Conservation (phyloP, 1,140 invertebrate species). For the Phocides pigmalion region DNA sequence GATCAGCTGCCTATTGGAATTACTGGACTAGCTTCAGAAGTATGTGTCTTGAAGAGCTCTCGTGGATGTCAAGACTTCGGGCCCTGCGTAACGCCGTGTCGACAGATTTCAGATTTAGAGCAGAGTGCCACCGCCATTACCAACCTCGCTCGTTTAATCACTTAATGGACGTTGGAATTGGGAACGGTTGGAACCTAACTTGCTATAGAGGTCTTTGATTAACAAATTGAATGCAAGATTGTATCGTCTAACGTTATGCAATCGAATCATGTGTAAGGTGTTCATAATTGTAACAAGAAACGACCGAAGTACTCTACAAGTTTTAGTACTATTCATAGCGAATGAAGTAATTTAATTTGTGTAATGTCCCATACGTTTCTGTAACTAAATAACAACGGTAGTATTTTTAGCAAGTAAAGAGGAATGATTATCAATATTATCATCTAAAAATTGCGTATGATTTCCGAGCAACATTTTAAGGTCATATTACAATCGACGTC, state of each 20-base stretch:
- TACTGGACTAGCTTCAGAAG: not conserved
- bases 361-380: too few relatives aligned
- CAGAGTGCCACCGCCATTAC: not conserved
- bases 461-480: too few relatives aligned
- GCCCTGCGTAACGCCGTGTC: not conserved
- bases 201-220: slow-evolving; percentile 8
- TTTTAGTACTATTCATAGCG: too few relatives aligned
- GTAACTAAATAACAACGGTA: too few relatives aligned
- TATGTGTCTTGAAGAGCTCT: slow-evolving; percentile 1
- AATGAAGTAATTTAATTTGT: too few relatives aligned
- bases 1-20: not conserved
- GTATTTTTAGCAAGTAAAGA: too few relatives aligned
- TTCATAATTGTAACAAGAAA: not conserved
- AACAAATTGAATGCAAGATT: slow-evolving; percentile 1
- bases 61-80: not conserved
- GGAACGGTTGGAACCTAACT: slow-evolving; percentile 4
- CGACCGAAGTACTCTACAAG: too few relatives aligned
- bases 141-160: slow-evolving; percentile 10
- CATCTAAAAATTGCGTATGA: too few relatives aligned
- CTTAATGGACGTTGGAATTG: slow-evolving; percentile 1
- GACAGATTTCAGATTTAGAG: slow-evolving; percentile 1
- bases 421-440: too few relatives aligned
- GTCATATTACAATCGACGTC: too few relatives aligned
- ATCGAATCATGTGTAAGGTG: not conserved
- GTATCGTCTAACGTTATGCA: not conserved